These are phyloP conservation scores for Opisthocomus hoazin DNA, from an alignment of 2,113 vertebrate genomes.

Conservation along the genomic window DNA sequence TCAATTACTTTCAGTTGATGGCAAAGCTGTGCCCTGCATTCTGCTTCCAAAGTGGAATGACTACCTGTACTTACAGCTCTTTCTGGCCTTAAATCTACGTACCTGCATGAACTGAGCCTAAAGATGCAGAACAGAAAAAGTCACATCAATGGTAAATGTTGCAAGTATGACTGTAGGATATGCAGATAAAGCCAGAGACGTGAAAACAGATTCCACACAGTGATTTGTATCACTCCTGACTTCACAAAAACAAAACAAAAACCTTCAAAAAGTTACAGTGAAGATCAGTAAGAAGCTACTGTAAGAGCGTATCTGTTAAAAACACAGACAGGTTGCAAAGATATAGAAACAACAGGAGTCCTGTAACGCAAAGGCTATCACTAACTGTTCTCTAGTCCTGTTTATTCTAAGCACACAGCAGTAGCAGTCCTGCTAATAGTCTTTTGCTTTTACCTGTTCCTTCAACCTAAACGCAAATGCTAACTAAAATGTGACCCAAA, in stretches of 20 bases:
- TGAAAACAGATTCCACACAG: background rate
- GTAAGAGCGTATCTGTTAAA: background rate
- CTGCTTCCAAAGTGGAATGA: background rate
- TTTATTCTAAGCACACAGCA: background rate
- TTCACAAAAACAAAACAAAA: background rate
- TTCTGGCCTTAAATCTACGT: background rate
- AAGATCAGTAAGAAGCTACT: background rate
- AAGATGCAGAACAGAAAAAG: background rate
- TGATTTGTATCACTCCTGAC: background rate
- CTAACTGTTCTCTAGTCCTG: background rate
- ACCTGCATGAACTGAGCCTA: background rate
- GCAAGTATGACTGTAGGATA: background rate
- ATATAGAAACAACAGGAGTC: background rate
- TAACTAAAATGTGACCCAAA: constrained; percentile 35
- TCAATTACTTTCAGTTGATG: background rate
- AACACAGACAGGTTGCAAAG: background rate
- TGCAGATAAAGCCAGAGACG: background rate
- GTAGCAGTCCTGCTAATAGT: background rate
- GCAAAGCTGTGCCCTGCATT: background rate
- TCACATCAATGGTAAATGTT: background rate
- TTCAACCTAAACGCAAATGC: constrained; percentile 35
- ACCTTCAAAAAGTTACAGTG: background rate
- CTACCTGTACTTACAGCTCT: background rate
- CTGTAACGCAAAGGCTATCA: background rate
- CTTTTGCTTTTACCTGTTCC: background rate